These are phyloP conservation scores for Melanitta fusca DNA, from an alignment of 2,797 vertebrate genomes.

Conservation along the genomic window DNA sequence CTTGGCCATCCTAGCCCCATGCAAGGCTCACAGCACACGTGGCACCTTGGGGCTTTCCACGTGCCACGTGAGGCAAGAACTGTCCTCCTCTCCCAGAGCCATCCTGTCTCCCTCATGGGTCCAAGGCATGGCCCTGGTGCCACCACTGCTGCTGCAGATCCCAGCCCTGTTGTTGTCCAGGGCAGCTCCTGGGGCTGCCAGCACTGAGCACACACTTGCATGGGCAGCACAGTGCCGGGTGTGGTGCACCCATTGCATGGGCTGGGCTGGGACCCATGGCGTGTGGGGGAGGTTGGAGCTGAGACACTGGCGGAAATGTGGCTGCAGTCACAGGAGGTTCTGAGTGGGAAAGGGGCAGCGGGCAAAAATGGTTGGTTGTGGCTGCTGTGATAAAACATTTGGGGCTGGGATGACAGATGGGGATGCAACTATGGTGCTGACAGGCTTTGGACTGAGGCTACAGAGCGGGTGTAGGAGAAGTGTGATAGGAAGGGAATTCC, in stretches of 20 bases:
- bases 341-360: not conserved
- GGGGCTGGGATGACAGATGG: not conserved
- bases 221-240: rapidly evolving
- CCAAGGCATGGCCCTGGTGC: not conserved
- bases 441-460: not conserved
- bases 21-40: not conserved
- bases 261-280: not conserved
- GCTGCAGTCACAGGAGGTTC: not conserved
- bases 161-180: not conserved
- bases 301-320: rapidly evolving
- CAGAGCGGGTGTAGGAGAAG: not conserved
- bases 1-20: not conserved
- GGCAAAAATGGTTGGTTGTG: not conserved
- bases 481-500: not conserved
- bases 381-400: not conserved
- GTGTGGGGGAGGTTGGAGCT: not conserved
- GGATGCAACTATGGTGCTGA: not conserved
- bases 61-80: not conserved
- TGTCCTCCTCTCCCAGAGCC: not conserved
- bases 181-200: not conserved
- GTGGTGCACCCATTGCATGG: no score
- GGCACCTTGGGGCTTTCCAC: not conserved
- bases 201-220: not conserved
- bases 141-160: not conserved
- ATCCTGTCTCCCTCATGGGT: not conserved